Base-by-base conservation (phyloP, 2,113 vertebrate species). In the Jacana jacana region DNA sequence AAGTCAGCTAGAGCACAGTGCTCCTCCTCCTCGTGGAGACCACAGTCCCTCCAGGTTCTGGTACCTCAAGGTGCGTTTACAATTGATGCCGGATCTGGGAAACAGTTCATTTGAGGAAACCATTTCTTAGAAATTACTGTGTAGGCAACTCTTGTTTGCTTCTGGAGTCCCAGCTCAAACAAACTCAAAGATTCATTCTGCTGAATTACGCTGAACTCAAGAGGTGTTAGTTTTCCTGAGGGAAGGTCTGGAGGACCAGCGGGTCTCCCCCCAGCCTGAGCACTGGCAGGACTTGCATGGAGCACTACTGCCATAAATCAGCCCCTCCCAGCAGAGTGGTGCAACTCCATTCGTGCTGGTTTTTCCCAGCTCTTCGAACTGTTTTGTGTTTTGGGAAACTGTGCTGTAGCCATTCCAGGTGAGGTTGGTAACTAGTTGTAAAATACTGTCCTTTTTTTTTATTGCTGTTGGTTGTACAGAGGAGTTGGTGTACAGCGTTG, bases 381-480 rank as follows among this genome's bases (percentile, higher is more conserved):
- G n/a, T 85, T 58, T 1, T 39, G 81, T 93, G 88, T 46, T 69
- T 95, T 79, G 92, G 88, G 88, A 95, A 91, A 39, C 33, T 52
- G 81, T 93, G 91, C 95, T 84, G 85, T 86, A 92, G 93, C 92
- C 95, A 89, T 95, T 97, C 96, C 95, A 94, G 92, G 61, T 76
- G 79, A 77, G 1, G 3, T 93, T 13, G n/a, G 85, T 81, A 94
- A 81, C 70, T 82, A 52, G 55, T 71, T 95, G 95, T 97, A 96
- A 97, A 94, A 84, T 91, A 88, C 85, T 85, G 91, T 95, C 69
- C 6, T 93, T 94, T 96, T 94, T 96, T 40, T 69, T 9, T 76
- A 40, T 81, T 54, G 65, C 81, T 3, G 13, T 63, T 82, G 78
- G 87, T 96, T 97, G 93, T 97, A 83, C 64, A 82, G 84, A 92